Conservation (phyloP, 1,140 invertebrate species). For the Antheraea mylitta region DNA sequence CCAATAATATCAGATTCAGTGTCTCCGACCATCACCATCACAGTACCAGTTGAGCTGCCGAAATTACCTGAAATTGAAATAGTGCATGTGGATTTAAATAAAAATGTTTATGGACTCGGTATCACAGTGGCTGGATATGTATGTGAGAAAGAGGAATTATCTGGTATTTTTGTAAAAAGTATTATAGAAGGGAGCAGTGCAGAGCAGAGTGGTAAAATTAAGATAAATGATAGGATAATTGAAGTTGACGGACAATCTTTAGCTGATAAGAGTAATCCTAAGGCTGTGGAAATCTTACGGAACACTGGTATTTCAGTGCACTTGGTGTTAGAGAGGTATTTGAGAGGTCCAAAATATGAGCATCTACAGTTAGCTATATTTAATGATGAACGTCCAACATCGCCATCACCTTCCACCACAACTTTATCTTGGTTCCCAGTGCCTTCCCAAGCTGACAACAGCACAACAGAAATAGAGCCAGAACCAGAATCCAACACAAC, state of each 20-base stretch:
- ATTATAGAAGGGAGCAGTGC: slow-evolving; percentile 95
- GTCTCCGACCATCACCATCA: slow-evolving; percentile 67
- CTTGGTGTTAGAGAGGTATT: slow-evolving; percentile 90
- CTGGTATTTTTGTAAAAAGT: slow-evolving; percentile 97
- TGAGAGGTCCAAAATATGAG: slow-evolving; percentile 93
- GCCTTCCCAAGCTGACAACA: slow-evolving; percentile 80
- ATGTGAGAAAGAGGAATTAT: slow-evolving; percentile 91
- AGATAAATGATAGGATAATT: slow-evolving; percentile 95
- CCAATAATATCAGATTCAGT: slow-evolving; percentile 66
- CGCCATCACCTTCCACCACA: slow-evolving; percentile 85
- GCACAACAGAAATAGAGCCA: slow-evolving; percentile 80
- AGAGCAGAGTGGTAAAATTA: slow-evolving; percentile 91
- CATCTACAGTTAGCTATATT: slow-evolving; percentile 92
- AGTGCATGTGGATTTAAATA: slow-evolving; percentile 81
- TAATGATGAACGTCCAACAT: slow-evolving; percentile 82
- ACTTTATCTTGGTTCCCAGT: slow-evolving; percentile 87
- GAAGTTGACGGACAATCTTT: slow-evolving; percentile 91
- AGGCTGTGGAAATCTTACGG: slow-evolving; percentile 91
- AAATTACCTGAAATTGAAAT: slow-evolving; percentile 79
- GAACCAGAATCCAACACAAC: slow-evolving; percentile 84
- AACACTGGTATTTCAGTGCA: slow-evolving; percentile 90
- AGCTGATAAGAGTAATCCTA: slow-evolving; percentile 92
- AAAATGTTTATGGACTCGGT: slow-evolving; percentile 84
- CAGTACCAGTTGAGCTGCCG: slow-evolving; percentile 65
- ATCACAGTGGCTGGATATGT: slow-evolving; percentile 85